phyloP scores from a whole-genome alignment of 2,113 vertebrate species.

The Ramphastos sulfuratus region DNA sequence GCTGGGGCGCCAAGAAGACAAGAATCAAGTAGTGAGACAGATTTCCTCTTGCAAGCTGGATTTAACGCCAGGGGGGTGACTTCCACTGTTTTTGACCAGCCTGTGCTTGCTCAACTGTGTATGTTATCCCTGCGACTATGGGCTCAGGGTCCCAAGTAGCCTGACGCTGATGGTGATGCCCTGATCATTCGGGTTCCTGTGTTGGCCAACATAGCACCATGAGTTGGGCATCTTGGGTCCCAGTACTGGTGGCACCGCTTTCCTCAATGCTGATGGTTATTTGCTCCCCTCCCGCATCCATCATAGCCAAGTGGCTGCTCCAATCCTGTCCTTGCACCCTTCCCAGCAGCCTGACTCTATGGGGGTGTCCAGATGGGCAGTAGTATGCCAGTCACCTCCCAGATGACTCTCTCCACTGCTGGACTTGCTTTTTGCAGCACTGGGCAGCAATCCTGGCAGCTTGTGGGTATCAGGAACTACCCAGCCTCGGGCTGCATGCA shows the following conservation, averaged over 20 bases:
- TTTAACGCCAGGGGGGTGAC: not conserved
- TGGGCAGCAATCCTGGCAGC: not conserved
- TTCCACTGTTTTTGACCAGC: not conserved
- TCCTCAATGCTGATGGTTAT: not conserved
- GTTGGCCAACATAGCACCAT: not conserved
- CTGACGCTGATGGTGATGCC: not conserved
- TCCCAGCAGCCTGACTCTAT: fast-evolving
- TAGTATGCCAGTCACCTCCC: not conserved
- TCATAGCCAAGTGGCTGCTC: not conserved
- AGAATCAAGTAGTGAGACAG: not conserved
- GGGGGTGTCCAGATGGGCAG: not conserved
- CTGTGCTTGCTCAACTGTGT: not conserved
- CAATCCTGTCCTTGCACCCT: not conserved
- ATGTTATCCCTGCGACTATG: fast-evolving
- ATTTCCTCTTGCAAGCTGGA: not conserved
- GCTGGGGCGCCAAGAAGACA: not conserved
- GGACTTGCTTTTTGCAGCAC: not conserved
- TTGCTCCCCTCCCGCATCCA: not conserved
- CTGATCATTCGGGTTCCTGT: not conserved
- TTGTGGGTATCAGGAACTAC: not conserved
- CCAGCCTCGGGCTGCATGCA: not conserved
- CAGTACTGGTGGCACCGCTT: not conserved
- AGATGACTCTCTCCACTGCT: not conserved
- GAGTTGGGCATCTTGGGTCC: not conserved
- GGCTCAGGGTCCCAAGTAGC: not conserved